Conservation (phyloP, 2,888 invertebrate species). For the Balanococcus diminutus region DNA sequence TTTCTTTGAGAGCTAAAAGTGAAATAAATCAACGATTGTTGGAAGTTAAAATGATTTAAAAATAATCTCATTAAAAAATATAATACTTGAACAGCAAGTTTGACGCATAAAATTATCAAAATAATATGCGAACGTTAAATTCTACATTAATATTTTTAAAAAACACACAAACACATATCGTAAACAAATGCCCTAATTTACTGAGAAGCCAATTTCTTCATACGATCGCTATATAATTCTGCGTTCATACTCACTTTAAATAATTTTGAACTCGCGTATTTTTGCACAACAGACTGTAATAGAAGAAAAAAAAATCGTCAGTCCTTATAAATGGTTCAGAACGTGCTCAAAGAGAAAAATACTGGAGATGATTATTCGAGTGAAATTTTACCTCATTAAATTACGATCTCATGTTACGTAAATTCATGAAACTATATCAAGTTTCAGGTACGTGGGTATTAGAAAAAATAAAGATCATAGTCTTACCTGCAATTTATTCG, state of each 20-base stretch:
- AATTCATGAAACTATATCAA: not conserved
- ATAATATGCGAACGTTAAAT: slow-evolving; percentile 43
- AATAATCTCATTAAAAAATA: slow-evolving; percentile 31
- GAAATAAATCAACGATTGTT: slow-evolving; percentile 33
- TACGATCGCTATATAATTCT: not conserved
- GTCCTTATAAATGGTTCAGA: not conserved
- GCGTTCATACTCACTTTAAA: slow-evolving; percentile 12
- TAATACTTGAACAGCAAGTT: slow-evolving; percentile 31
- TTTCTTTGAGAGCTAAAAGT: not conserved
- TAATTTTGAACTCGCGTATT: slow-evolving; percentile 67
- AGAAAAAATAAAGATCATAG: not conserved
- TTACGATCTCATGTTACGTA: not conserved
- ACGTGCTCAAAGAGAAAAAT: not conserved
- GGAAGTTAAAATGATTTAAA: slow-evolving; percentile 13
- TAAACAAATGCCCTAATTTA: not conserved
- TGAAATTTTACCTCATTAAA: not conserved
- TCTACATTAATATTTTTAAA: not conserved
- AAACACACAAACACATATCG: not conserved
- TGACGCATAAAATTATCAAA: slow-evolving; percentile 19
- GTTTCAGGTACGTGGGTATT: no score
- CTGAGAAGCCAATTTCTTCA: slow-evolving; percentile 39
- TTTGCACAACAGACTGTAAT: slow-evolving; percentile 68
- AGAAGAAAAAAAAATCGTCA: slow-evolving; percentile 9
- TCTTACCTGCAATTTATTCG: slow-evolving; percentile 70
- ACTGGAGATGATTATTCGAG: not conserved